phyloP scores from a whole-genome alignment of 2,113 vertebrate genomes.

The Synchiropus splendidus region DNA sequence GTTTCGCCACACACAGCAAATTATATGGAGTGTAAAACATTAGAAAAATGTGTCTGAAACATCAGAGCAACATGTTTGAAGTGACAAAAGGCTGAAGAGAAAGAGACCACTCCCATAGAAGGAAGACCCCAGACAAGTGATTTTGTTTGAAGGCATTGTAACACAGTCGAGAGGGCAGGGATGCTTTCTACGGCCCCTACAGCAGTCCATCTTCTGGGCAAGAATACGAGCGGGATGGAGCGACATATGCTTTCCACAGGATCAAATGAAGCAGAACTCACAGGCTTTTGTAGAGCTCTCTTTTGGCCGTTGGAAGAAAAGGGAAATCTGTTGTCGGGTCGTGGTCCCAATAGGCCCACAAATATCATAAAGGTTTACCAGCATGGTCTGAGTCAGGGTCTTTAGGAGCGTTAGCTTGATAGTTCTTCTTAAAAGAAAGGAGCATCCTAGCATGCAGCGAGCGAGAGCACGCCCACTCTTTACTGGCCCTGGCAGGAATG shows the following conservation, averaged over 20 bases:
- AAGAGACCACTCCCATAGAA: constrained; percentile 73
- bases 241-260: constrained; percentile 91
- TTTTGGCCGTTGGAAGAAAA: constrained; percentile 68
- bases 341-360: constrained; percentile 37
- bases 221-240: constrained; percentile 71
- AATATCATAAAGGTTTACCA: constrained; percentile 53
- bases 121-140: constrained; percentile 79
- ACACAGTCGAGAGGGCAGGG: constrained; percentile 66
- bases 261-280: constrained; percentile 86
- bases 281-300: constrained; percentile 74
- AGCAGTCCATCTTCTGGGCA: constrained; percentile 75
- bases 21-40: constrained; percentile 98
- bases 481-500: constrained; percentile 29
- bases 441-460: constrained; percentile 9
- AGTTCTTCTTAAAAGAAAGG: constrained; percentile 21
- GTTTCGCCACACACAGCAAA: constrained; percentile 73
- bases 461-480: constrained; percentile 11
- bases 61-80: constrained; percentile 71
- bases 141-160: constrained; percentile 81
- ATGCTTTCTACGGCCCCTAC: constrained; percentile 70
- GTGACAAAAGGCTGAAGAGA: constrained; percentile 57
- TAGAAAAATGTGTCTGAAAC: constrained; percentile 80
- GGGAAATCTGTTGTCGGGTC: constrained; percentile 54
- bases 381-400: constrained; percentile 26
- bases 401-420: constrained; percentile 49